Percentiles rank a stretch among this genome's conserved stretches.
Conservation (phyloP, 2,888 invertebrate genomes). For the Chromoteleia sp. region DNA sequence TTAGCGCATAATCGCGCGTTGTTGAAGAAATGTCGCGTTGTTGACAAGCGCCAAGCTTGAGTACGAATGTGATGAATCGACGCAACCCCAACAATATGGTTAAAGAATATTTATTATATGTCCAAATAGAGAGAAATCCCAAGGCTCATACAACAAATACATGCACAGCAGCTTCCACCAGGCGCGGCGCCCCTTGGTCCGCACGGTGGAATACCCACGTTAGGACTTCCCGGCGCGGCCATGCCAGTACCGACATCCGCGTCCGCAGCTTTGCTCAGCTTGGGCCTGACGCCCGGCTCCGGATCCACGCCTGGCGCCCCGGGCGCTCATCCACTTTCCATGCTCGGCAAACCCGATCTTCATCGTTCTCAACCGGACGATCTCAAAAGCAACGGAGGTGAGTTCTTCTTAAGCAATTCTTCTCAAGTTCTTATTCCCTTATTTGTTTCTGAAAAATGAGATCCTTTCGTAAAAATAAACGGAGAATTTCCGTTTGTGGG, state of each 20-base stretch:
- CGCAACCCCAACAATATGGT: slow-evolving; percentile 52
- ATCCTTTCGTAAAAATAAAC: too few relatives aligned
- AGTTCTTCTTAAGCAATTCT: slow-evolving; percentile 78
- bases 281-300: slow-evolving; percentile 83
- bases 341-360: slow-evolving; percentile 91
- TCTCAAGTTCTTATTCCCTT: background rate
- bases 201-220: slow-evolving; percentile 87
- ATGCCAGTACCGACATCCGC: slow-evolving; percentile 84
- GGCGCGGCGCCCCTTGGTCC: slow-evolving; percentile 89
- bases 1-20: too few relatives aligned
- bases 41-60: slow-evolving; percentile 10
- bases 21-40: too few relatives aligned
- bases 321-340: slow-evolving; percentile 90
- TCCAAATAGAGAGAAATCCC: slow-evolving; percentile 92
- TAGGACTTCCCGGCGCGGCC: slow-evolving; percentile 84
- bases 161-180: slow-evolving; percentile 93
- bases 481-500: too few relatives aligned
- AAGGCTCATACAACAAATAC: slow-evolving; percentile 95
- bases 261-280: slow-evolving; percentile 85
- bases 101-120: slow-evolving; percentile 45
- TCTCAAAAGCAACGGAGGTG: slow-evolving; percentile 91
- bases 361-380: slow-evolving; percentile 89
- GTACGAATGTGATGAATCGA: slow-evolving; percentile 5
- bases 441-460: background rate
- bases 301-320: slow-evolving; percentile 88